phyloP scores from a whole-genome alignment of 2,797 vertebrate genomes.

The Eulemur albifrons region DNA sequence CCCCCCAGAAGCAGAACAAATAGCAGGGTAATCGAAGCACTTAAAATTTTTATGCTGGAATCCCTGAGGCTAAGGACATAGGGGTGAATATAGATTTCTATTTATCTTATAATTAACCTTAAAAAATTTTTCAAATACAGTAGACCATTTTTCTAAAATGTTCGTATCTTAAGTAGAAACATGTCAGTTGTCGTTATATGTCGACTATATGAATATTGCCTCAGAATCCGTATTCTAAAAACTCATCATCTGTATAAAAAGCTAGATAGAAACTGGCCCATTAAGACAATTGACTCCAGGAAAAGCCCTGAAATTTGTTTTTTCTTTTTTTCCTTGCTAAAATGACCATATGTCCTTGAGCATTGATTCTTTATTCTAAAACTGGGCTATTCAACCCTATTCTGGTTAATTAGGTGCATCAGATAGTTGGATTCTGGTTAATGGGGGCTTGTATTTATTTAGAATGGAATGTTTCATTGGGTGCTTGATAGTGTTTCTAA shows the following conservation, averaged over 20 bases:
- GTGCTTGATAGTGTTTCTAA: background rate
- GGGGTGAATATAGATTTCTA: background rate
- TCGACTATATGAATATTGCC: background rate
- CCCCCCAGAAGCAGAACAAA: background rate
- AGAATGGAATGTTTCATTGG: background rate
- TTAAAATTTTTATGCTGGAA: background rate
- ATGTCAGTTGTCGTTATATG: background rate
- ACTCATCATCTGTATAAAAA: background rate
- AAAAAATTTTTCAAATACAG: background rate
- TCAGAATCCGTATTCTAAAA: background rate
- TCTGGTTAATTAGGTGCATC: background rate
- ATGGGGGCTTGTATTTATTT: background rate
- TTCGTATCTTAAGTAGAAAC: background rate
- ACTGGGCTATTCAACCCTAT: background rate
- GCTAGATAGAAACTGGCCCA: background rate
- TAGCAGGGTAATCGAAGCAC: background rate
- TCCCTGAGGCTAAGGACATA: background rate
- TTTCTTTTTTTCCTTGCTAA: background rate
- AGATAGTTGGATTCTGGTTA: background rate
- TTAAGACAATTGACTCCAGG: background rate
- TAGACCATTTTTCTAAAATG: background rate
- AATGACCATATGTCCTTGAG: background rate
- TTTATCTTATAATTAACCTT: background rate
- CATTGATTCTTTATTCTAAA: conserved; percentile 15
- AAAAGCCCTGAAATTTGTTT: background rate